These are phyloP conservation scores for Drosophila nr. medialis DNA, from an alignment of 2,888 invertebrate genomes.

Conservation along the genomic window DNA sequence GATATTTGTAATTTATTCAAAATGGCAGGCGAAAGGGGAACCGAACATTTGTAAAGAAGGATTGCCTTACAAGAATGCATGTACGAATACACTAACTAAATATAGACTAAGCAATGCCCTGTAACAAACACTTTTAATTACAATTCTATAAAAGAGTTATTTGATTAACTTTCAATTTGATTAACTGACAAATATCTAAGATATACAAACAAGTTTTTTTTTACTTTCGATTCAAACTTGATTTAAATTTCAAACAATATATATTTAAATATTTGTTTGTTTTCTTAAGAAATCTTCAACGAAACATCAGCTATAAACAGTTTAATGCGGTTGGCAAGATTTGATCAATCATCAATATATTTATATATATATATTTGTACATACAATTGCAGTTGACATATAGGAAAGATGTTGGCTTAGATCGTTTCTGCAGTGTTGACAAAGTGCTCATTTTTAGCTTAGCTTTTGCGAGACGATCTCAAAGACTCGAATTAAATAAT, in stretches of 20 bases:
- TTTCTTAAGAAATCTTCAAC: neutral
- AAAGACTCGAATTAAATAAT: conserved; percentile 21
- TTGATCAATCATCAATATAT: neutral
- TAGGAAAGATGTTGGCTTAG: neutral
- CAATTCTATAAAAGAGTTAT: neutral
- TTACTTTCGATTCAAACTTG: neutral
- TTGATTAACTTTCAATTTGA: neutral
- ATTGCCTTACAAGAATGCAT: neutral
- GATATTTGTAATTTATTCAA: conserved; percentile 18
- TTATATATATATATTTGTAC: neutral
- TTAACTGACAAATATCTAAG: neutral
- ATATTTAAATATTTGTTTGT: neutral
- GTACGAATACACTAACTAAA: neutral
- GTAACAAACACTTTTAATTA: neutral
- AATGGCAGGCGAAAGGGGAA: conserved; percentile 4
- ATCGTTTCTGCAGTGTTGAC: neutral
- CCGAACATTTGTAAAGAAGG: conserved; percentile 1
- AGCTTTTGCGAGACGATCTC: neutral
- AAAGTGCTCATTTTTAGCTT: neutral
- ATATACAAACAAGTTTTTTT: neutral
- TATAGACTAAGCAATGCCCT: neutral
- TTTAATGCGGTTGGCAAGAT: neutral
- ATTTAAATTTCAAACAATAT: neutral
- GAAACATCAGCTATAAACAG: neutral
- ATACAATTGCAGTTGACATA: neutral